phyloP scores from a whole-genome alignment of 2,888 invertebrate genomes.

The Carterocephalus palaemon region DNA sequence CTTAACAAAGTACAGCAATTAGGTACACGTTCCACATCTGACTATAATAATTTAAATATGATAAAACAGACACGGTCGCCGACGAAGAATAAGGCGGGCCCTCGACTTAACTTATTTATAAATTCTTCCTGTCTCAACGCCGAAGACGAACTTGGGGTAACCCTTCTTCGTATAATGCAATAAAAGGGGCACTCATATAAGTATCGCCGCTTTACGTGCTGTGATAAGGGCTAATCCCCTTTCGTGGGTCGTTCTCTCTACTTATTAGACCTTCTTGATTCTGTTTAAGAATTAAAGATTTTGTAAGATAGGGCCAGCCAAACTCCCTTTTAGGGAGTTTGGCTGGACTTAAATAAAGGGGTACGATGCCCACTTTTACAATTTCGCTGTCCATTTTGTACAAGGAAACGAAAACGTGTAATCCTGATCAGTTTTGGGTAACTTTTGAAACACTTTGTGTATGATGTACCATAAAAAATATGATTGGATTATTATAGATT shows the following conservation, averaged over 20 bases:
- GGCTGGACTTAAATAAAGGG: constrained; percentile 18
- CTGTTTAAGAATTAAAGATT: constrained; percentile 26
- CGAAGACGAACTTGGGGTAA: constrained; percentile 53
- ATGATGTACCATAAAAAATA: too few species aligned
- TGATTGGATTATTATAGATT: too few species aligned
- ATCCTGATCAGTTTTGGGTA: not conserved
- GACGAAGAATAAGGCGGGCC: constrained; percentile 69
- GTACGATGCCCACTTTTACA: constrained; percentile 20
- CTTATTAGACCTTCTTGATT: constrained; percentile 50
- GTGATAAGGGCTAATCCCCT: constrained; percentile 74
- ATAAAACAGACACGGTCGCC: constrained; percentile 73
- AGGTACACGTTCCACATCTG: constrained; percentile 79
- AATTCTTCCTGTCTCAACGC: constrained; percentile 61
- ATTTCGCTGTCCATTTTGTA: constrained; percentile 6
- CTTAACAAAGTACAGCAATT: constrained; percentile 79
- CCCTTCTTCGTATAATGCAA: constrained; percentile 75
- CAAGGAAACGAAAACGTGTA: too few species aligned
- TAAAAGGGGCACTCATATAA: constrained; percentile 77
- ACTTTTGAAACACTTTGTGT: not conserved
- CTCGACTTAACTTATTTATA: constrained; percentile 74
- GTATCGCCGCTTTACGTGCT: constrained; percentile 71
- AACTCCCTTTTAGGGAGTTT: constrained; percentile 22
- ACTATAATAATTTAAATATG: constrained; percentile 80
- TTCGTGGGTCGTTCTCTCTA: constrained; percentile 54
- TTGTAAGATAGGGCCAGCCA: constrained; percentile 23